Percentiles rank a stretch among this genome's conserved stretches.
Conservation (phyloP, 2,797 vertebrate species). For the Varecia variegata region DNA sequence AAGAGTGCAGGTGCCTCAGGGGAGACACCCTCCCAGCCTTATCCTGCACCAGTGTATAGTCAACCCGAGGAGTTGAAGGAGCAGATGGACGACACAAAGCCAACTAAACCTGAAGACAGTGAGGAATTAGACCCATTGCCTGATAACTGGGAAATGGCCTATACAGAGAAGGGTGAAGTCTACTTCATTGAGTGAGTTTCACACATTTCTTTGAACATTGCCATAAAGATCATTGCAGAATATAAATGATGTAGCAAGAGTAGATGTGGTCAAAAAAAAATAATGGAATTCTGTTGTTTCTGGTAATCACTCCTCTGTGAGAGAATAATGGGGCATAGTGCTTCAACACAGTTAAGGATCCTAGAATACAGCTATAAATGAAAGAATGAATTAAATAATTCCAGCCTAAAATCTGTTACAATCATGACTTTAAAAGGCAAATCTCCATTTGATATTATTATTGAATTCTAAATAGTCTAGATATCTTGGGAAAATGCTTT, state of each 20-base stretch:
- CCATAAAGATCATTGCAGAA: neutral
- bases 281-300: neutral
- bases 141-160: slow-evolving; percentile 99
- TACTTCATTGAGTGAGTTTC: slow-evolving; percentile 99
- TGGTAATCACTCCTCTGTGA: neutral
- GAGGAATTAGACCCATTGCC: slow-evolving; percentile 94
- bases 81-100: slow-evolving; percentile 88
- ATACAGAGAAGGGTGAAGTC: slow-evolving; percentile 98
- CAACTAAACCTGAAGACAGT: slow-evolving; percentile 91
- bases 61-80: slow-evolving; percentile 90
- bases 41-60: slow-evolving; percentile 87
- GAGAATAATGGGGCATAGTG: neutral
- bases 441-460: neutral
- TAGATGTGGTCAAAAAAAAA: neutral
- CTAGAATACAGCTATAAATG: neutral
- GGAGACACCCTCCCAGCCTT: slow-evolving; percentile 88
- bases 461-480: neutral
- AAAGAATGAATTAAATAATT: neutral
- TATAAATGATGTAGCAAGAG: neutral
- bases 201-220: slow-evolving; percentile 23
- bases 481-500: neutral
- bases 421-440: neutral
- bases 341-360: neutral
- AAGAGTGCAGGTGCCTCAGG: slow-evolving; percentile 92
- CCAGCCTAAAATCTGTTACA: neutral